Conservation (phyloP, 2,113 vertebrate genomes). For the Phalacrocorax carbo region DNA sequence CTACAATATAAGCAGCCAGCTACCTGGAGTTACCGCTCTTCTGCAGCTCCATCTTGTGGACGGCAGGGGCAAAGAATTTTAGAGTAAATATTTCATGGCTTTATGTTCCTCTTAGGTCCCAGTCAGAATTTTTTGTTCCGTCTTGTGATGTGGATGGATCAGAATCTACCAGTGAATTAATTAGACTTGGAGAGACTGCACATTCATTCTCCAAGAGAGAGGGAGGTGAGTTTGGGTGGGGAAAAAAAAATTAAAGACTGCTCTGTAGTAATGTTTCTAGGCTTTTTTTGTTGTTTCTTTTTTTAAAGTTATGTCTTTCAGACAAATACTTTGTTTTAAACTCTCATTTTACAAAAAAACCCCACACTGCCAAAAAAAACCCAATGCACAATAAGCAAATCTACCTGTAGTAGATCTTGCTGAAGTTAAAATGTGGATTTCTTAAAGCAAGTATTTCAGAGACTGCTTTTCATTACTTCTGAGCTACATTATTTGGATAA, state of each 20-base stretch:
- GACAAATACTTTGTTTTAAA: background rate
- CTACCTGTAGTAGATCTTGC: background rate
- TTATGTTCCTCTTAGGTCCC: conserved; percentile 55
- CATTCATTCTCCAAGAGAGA: conserved; percentile 80
- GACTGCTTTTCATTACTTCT: background rate
- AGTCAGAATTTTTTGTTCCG: conserved; percentile 52
- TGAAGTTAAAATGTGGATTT: background rate
- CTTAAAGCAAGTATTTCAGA: background rate
- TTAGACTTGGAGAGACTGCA: conserved; percentile 86
- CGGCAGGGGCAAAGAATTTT: background rate
- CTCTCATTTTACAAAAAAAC: background rate
- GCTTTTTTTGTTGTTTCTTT: background rate
- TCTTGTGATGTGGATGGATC: conserved; percentile 77
- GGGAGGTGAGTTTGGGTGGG: conserved; percentile 72
- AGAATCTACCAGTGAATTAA: conserved; percentile 83
- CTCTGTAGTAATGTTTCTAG: background rate
- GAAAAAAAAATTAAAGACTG: background rate
- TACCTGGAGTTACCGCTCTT: background rate
- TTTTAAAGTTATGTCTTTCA: background rate
- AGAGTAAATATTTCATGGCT: background rate
- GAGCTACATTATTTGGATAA: background rate
- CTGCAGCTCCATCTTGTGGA: conserved; percentile 44
- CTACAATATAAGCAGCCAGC: background rate
- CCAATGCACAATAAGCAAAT: background rate
- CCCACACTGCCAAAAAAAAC: background rate